These are phyloP conservation scores for Ichneumon xanthorius DNA, from an alignment of 2,888 invertebrate species.

Conservation along the genomic window DNA sequence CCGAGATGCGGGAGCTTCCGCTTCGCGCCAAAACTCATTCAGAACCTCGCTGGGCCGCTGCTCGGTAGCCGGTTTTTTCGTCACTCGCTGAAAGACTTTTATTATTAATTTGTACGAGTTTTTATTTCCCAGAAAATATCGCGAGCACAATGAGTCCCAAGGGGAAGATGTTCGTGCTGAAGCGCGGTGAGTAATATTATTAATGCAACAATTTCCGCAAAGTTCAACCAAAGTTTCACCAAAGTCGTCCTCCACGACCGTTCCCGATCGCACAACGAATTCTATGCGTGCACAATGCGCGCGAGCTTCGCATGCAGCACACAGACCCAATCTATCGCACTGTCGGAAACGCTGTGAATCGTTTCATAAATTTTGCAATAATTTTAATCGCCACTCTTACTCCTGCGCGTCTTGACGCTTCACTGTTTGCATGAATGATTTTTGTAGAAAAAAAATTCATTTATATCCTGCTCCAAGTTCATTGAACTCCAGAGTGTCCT, in stretches of 20 bases:
- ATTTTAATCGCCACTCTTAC: not conserved
- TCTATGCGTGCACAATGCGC: not conserved
- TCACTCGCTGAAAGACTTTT: not conserved
- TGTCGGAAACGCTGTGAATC: not conserved
- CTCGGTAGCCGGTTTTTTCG: not conserved
- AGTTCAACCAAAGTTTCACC: not conserved
- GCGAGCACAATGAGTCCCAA: slow-evolving; percentile 57
- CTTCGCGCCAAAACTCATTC: slow-evolving; percentile 72
- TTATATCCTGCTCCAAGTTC: not conserved
- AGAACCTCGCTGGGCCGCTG: slow-evolving; percentile 1
- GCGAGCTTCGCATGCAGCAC: not conserved
- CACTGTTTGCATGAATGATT: not conserved
- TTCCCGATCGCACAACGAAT: not conserved
- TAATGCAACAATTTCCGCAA: not conserved
- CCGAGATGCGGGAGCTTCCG: slow-evolving; percentile 64
- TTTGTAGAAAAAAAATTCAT: not conserved
- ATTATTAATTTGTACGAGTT: not conserved
- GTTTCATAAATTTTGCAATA: not conserved
- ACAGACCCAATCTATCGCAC: not conserved
- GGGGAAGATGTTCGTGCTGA: slow-evolving; percentile 85
- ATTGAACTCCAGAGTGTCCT: not conserved
- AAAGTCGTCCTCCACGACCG: not conserved
- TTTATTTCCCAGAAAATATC: not conserved
- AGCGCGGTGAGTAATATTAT: slow-evolving; percentile 83
- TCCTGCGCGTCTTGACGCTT: not conserved